A percentile compares a stretch with the other conserved stretches of the same genome.
phyloP scores from a whole-genome alignment of 1,140 invertebrate species.

The Bombyx mandarina region DNA sequence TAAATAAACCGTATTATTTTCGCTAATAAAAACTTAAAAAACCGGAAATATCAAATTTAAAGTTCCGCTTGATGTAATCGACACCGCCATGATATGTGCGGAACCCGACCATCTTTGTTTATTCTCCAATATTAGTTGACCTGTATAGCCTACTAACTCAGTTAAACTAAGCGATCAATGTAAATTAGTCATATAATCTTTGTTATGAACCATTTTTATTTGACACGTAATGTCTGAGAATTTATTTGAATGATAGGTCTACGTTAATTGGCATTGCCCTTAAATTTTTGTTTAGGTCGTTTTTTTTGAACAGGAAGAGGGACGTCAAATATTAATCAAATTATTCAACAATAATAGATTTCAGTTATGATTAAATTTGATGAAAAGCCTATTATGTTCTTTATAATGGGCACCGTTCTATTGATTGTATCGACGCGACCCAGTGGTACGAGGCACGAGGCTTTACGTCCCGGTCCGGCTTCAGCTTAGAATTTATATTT shows the following conservation, averaged over 20 bases:
- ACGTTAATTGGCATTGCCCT: slow-evolving; percentile 28
- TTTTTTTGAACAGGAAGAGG: slow-evolving; percentile 48
- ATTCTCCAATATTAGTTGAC: slow-evolving; percentile 19
- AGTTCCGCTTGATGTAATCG: slow-evolving; percentile 47
- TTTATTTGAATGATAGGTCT: slow-evolving; percentile 19
- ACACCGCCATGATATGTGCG: slow-evolving; percentile 55
- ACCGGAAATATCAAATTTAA: slow-evolving; percentile 56
- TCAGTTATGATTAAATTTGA: slow-evolving; percentile 38
- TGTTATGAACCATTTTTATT: neutral
- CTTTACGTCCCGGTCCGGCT: no score
- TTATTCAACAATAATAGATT: slow-evolving; percentile 42
- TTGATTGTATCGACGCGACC: no score
- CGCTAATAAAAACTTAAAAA: no score
- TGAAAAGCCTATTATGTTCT: no score
- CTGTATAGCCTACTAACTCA: neutral
- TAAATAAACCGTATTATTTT: no score
- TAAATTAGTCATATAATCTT: neutral
- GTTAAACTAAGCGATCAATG: neutral
- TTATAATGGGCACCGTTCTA: no score
- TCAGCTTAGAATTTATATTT: no score
- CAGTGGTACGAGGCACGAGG: no score
- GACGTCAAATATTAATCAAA: slow-evolving; percentile 66
- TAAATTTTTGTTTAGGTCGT: slow-evolving; percentile 26
- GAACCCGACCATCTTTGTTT: slow-evolving; percentile 33
- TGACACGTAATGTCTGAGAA: neutral